Conservation (phyloP, 2,113 vertebrate species). For the Mystacornis crossleyi region DNA sequence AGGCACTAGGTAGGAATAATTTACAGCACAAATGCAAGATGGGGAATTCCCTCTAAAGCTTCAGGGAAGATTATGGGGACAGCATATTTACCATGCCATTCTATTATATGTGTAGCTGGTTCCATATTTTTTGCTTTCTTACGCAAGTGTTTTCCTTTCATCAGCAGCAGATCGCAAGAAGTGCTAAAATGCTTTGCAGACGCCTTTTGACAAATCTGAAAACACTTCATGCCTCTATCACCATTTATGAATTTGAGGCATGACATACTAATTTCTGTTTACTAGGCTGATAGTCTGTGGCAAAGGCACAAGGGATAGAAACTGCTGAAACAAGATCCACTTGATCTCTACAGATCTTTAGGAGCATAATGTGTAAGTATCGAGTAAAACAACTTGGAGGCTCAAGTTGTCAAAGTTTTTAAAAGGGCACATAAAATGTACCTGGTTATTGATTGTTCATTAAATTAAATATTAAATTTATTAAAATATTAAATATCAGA, state of each 20-base stretch:
- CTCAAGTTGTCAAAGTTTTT: not conserved
- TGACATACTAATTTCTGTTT: not conserved
- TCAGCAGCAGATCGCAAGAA: not conserved
- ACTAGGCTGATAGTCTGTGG: not conserved
- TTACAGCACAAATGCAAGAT: not conserved
- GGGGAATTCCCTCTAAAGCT: not conserved
- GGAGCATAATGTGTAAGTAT: not conserved
- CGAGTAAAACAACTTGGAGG: not conserved
- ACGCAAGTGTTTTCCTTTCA: not conserved
- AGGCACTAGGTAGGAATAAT: not conserved
- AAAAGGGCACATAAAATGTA: not conserved
- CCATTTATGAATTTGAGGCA: not conserved
- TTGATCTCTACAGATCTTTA: not conserved
- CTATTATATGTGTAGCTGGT: not conserved
- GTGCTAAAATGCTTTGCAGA: not conserved
- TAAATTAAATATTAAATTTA: not conserved
- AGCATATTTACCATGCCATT: not conserved
- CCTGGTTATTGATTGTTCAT: not conserved
- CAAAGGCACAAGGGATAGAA: not conserved
- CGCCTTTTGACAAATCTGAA: not conserved
- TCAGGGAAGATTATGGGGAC: not conserved
- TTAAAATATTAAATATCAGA: not conserved
- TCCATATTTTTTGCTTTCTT: not conserved
- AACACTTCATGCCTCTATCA: not conserved
- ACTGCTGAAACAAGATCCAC: not conserved